Base-by-base conservation (phyloP, 2,113 vertebrate species). In the Chitala chitala region DNA sequence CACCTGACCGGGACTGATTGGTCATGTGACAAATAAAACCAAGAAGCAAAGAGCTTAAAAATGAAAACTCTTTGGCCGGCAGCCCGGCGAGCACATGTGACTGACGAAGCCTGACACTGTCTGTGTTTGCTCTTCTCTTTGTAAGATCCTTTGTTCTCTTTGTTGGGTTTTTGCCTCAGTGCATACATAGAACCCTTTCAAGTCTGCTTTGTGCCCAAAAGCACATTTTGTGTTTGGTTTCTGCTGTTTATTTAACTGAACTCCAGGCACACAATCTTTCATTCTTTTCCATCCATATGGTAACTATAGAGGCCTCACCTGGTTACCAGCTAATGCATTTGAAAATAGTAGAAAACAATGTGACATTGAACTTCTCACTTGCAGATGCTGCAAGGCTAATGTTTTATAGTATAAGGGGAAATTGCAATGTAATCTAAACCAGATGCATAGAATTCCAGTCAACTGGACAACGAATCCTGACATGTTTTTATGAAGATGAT, bases 11-110 rank as follows among this genome's bases (percentile, higher is more conserved):
- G n/a, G 44, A 22, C 36, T 6, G 12, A 66, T 44, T 13, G 40
- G 20, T 44, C 64, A 42, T 31, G 38, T 66, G 64, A 44, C 22
- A 24, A 44, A 66, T 66, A 46, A 66, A 66, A 63, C 59, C 59
- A 63, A 33, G 59, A 63, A 63, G 58, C 38, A 7, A 7, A 38
- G 38, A 33, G 59, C 33, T 38, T 44, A 10, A n/a, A 68, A 42
- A 5, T 26, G 42, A 26, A 8, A 42, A 9, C 42, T 17, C 42
- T n/a, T 48, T 68, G 64, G 64, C 42, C 46, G 9, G 42, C 42
- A 26, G 64, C 42, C 40, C 42, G 38, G 59, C 46, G 64, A 42
- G 22, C 26, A 6, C 22, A 44, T 68, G 5, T 68, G 42, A 63
- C 59, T 8, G 0, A 38, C 38, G 40, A 22, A 44, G 36, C 40